Percentiles rank a stretch among this genome's conserved stretches.
Conservation (phyloP, 2,797 vertebrate species). For the Labroides dimidiatus region DNA sequence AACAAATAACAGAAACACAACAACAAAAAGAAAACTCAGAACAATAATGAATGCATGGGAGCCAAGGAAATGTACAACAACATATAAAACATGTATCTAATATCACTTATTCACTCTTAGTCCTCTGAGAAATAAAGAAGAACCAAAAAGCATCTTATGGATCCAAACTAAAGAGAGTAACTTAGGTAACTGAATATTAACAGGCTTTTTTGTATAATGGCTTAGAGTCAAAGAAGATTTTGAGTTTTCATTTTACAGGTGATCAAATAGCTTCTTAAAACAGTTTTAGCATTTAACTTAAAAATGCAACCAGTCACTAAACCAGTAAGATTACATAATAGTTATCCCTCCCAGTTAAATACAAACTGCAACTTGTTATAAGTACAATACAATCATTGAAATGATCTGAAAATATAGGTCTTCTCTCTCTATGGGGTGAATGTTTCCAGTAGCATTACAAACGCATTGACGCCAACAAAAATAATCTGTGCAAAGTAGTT, state of each 20-base stretch:
- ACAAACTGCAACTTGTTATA: slow-evolving; percentile 70
- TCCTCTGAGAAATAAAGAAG: slow-evolving; percentile 35
- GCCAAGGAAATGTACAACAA: slow-evolving; percentile 26
- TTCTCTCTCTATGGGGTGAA: slow-evolving; percentile 68
- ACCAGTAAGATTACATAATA: slow-evolving; percentile 53
- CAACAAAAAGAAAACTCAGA: slow-evolving; percentile 20
- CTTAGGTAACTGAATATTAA: slow-evolving; percentile 49
- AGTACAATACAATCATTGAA: slow-evolving; percentile 77
- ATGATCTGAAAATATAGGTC: slow-evolving; percentile 80
- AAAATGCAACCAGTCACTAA: slow-evolving; percentile 56
- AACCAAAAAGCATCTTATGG: slow-evolving; percentile 22
- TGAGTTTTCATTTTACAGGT: slow-evolving; percentile 23
- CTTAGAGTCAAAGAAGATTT: slow-evolving; percentile 41
- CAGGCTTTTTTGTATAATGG: slow-evolving; percentile 55
- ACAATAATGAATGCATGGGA: slow-evolving; percentile 19
- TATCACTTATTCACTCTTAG: slow-evolving; percentile 26
- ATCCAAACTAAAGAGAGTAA: slow-evolving; percentile 32
- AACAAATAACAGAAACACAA: slow-evolving; percentile 19
- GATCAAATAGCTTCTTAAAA: slow-evolving; percentile 48
- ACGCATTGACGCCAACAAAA: slow-evolving; percentile 69
- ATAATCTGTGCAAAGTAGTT: slow-evolving; percentile 78
- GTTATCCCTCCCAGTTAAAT: slow-evolving; percentile 61
- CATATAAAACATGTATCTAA: slow-evolving; percentile 28
- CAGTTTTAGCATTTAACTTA: slow-evolving; percentile 39
- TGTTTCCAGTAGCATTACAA: slow-evolving; percentile 68